phyloP scores from a whole-genome alignment of 2,888 invertebrate species.

The Baccha elongata region DNA sequence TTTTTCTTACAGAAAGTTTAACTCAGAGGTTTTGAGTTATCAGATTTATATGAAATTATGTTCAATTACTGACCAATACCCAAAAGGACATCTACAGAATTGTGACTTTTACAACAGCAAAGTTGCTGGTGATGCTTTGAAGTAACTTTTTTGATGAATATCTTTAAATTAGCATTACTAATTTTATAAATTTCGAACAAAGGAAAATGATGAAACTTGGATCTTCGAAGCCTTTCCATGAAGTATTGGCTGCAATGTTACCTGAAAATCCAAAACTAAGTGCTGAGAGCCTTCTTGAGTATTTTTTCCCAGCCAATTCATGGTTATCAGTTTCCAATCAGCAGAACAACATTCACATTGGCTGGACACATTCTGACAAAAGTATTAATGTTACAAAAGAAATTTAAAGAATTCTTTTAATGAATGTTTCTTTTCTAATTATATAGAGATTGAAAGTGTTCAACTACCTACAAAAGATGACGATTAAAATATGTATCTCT shows the following conservation, averaged over 20 bases:
- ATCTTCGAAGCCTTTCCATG: constrained; percentile 89
- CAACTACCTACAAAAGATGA: constrained; percentile 1
- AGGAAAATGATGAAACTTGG: constrained; percentile 80
- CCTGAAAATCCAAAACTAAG: constrained; percentile 88
- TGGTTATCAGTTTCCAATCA: too few species aligned
- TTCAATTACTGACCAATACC: constrained; percentile 87
- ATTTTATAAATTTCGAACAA: too few species aligned
- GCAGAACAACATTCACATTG: too few species aligned
- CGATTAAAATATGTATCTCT: neutral
- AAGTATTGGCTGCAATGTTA: constrained; percentile 84
- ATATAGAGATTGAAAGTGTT: neutral
- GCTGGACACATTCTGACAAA: too few species aligned
- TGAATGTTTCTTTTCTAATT: too few species aligned
- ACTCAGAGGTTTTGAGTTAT: constrained; percentile 89
- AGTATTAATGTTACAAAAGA: too few species aligned
- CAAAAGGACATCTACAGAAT: constrained; percentile 78
- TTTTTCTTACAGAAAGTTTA: neutral
- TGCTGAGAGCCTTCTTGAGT: constrained; percentile 89
- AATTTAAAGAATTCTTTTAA: too few species aligned
- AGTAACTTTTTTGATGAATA: constrained; percentile 75
- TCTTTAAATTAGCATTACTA: too few species aligned
- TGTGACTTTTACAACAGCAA: constrained; percentile 92
- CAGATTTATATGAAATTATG: constrained; percentile 89
- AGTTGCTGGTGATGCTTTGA: constrained; percentile 88
- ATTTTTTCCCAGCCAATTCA: too few species aligned